phyloP scores from a whole-genome alignment of 2,113 vertebrate species.

The Martes martes region DNA sequence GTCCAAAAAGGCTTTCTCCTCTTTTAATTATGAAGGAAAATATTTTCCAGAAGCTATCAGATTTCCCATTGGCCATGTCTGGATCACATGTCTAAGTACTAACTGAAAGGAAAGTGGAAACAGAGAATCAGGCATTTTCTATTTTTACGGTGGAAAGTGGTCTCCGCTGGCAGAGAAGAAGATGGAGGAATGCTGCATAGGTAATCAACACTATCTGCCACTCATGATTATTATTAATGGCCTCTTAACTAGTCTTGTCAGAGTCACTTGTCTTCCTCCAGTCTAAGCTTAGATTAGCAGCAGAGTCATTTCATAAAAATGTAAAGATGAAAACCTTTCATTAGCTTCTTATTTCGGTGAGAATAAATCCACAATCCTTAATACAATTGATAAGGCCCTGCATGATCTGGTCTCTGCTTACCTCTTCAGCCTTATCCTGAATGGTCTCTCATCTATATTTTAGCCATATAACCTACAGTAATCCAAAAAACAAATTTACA shows the following conservation, averaged over 20 bases:
- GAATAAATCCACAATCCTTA: not conserved
- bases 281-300: not conserved
- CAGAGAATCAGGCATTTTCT: not conserved
- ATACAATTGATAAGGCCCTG: not conserved
- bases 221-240: not conserved
- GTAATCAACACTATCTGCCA: not conserved
- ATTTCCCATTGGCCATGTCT: constrained; percentile 1
- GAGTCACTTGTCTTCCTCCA: not conserved
- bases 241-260: not conserved
- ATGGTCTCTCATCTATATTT: not conserved
- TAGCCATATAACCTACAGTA: not conserved
- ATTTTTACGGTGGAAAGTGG: not conserved
- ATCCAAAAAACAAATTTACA: constrained; percentile 3
- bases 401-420: not conserved
- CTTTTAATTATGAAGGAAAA: not conserved
- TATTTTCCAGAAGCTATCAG: not conserved
- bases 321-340: not conserved
- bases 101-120: not conserved
- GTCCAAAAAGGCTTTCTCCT: not conserved
- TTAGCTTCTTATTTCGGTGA: not conserved
- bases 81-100: not conserved
- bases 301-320: not conserved
- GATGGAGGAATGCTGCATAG: not conserved
- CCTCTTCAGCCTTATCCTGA: not conserved
- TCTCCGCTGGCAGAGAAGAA: not conserved